Base-by-base conservation (phyloP, 2,113 vertebrate genomes). In the Elgaria multicarinata region DNA sequence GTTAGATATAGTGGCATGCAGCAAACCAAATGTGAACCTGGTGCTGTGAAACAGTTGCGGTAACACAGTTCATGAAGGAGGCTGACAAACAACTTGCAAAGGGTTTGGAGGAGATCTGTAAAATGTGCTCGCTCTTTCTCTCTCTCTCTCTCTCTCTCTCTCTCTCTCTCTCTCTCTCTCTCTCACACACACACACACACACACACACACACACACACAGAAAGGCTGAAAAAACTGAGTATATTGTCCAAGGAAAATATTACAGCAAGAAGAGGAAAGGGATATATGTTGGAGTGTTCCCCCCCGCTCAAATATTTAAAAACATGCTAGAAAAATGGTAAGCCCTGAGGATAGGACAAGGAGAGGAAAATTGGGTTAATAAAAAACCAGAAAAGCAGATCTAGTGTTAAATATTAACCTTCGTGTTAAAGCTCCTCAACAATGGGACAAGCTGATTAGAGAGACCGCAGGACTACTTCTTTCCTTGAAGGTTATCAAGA, bases 351-450 rank as follows among this genome's bases (percentile, higher is more conserved):
- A 39, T 4, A 55, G n/a, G 8, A 50, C 18, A 50, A 16, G 0
- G 66, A 77, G 55, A 28, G n/a, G 53, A 31, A 87, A n/a, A 75
- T 13, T n/a, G 2, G 44, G 85, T 87, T 66, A 36, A 24, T 16
- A 46, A 26, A 46, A 66, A 77, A 44, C 12, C 67, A 20, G 55
- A 5, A 44, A 64, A 67, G 31, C 18, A 55, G 13, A 26, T 75
- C 18, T 31, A 62, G 18, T 55, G 24, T 71, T 71, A 87, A 87
- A 71, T 28, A 80, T 87, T 87, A 87, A 80, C 66, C 14, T 36
- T 71, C 16, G 55, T 5, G 44, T 50, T 80, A 79, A 87, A 69
- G 24, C 62, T 79, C 6, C 58, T 64, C 46, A 55, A 39, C 86
- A 55, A 39, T 39, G 46, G n/a, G 44, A 39, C 3, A 62, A 62